phyloP scores from a whole-genome alignment of 2,797 vertebrate species.

The Orestias chungarensis region DNA sequence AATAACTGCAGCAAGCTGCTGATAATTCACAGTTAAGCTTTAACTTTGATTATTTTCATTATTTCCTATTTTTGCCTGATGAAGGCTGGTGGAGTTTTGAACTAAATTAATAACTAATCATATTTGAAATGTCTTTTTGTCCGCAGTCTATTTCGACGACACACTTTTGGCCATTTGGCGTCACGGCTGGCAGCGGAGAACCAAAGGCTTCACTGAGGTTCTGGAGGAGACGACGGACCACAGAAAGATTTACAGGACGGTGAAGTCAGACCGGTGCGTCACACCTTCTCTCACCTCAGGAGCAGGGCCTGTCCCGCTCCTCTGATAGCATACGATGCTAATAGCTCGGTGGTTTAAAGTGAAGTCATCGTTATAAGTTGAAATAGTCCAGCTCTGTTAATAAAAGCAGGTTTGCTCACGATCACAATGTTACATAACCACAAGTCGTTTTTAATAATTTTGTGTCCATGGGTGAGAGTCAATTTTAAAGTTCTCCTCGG shows the following conservation, averaged over 20 bases:
- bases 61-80: background rate
- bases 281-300: background rate
- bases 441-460: no score
- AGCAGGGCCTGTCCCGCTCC: background rate
- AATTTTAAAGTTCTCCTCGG: no score
- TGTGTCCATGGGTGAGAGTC: no score
- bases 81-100: background rate
- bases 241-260: slow-evolving; percentile 82
- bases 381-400: no score
- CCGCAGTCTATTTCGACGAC: slow-evolving; percentile 78
- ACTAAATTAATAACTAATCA: background rate
- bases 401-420: no score
- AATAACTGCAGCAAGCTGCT: background rate
- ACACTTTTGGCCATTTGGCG: slow-evolving; percentile 86
- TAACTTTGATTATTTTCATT: background rate
- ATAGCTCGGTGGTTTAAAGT: no score
- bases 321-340: background rate
- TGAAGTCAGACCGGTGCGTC: slow-evolving; percentile 83
- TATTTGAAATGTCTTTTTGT: background rate
- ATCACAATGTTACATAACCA: no score
- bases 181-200: slow-evolving; percentile 87
- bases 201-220: slow-evolving; percentile 72
- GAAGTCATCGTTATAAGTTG: no score
- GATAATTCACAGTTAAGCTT: background rate
- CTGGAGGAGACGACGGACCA: slow-evolving; percentile 81